Percentiles rank a stretch among this genome's conserved stretches.
Evolutionary conservation across 2,888 invertebrate species (phyloP).

Genomic region (Petrolisthes manimaculis): DNA sequence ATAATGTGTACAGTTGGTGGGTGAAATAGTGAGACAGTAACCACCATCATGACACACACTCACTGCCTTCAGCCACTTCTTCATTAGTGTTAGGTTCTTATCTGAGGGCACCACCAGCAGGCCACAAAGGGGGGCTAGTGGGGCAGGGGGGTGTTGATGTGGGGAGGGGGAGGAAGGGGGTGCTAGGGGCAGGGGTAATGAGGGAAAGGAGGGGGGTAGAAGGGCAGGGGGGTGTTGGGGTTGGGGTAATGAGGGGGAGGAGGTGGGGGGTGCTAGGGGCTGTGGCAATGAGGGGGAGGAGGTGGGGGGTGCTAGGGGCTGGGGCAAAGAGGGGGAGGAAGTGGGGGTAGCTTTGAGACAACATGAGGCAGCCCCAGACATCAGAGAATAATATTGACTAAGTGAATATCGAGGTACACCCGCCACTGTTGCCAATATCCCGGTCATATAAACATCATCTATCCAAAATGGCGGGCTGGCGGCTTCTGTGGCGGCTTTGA

Average conservation of each 20-base stretch:
- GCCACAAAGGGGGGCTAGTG: conserved; percentile 20
- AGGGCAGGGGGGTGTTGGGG: too few relatives aligned
- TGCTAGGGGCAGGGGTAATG: too few relatives aligned
- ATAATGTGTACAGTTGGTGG: conserved; percentile 22
- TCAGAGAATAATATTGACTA: conserved; percentile 74
- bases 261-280: too few relatives aligned
- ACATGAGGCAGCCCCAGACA: conserved; percentile 14
- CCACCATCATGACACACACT: conserved; percentile 19
- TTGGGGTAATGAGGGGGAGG: too few relatives aligned
- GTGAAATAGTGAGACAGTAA: conserved; percentile 16
- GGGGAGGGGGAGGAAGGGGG: too few relatives aligned
- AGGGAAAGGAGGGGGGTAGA: too few relatives aligned
- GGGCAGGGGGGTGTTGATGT: too few relatives aligned
- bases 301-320: not conserved
- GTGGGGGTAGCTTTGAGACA: not conserved
- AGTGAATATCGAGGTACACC: conserved; percentile 72
- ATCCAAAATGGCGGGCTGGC: conserved; percentile 85
- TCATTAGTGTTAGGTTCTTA: conserved; percentile 31
- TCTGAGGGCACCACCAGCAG: conserved; percentile 43
- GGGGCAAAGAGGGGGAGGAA: not conserved
- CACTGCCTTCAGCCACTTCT: conserved; percentile 28
- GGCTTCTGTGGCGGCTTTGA: conserved; percentile 70
- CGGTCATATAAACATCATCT: conserved; percentile 89
- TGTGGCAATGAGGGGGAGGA: too few relatives aligned
- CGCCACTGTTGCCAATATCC: conserved; percentile 77